Conservation (phyloP, 2,113 vertebrate genomes). For the Cryptomyrus ogoouensis region DNA sequence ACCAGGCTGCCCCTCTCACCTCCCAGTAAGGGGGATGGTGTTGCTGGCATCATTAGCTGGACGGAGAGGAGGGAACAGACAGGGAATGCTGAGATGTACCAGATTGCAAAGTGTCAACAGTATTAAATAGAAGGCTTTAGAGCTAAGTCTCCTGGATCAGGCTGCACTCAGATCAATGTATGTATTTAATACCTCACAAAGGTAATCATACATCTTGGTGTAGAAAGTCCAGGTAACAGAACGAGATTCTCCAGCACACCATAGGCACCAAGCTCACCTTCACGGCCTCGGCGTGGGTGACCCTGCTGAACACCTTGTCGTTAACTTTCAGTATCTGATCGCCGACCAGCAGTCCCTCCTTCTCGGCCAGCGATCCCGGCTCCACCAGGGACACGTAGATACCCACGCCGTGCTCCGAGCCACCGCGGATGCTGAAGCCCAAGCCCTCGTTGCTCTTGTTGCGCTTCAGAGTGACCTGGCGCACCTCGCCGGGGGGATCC, state of each 20-base stretch:
- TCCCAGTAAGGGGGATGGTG: too few relatives aligned
- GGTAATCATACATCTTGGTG: not conserved
- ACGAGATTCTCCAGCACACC: not conserved
- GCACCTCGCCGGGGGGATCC: conserved; percentile 67
- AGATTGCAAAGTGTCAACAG: not conserved
- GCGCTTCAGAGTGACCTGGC: conserved; percentile 78
- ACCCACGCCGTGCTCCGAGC: conserved; percentile 90
- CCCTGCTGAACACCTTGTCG: conserved; percentile 79
- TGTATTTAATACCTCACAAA: not conserved
- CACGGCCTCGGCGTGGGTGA: conserved; percentile 88
- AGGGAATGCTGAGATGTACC: not conserved
- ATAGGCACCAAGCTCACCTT: conserved; percentile 65
- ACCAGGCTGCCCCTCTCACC: not conserved
- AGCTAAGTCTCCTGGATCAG: not conserved
- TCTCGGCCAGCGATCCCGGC: conserved; percentile 86
- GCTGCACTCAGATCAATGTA: not conserved
- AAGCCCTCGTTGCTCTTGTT: conserved; percentile 87
- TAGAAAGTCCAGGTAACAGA: not conserved
- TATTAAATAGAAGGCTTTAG: not conserved
- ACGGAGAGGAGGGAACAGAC: not conserved
- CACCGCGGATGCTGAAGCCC: conserved; percentile 95
- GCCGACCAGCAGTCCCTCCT: conserved; percentile 81
- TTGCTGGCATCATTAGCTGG: not conserved
- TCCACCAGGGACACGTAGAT: conserved; percentile 96
- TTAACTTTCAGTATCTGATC: conserved; percentile 95